Base-by-base conservation (phyloP, 1,140 invertebrate genomes). In the Gonioctena quinquepunctata region DNA sequence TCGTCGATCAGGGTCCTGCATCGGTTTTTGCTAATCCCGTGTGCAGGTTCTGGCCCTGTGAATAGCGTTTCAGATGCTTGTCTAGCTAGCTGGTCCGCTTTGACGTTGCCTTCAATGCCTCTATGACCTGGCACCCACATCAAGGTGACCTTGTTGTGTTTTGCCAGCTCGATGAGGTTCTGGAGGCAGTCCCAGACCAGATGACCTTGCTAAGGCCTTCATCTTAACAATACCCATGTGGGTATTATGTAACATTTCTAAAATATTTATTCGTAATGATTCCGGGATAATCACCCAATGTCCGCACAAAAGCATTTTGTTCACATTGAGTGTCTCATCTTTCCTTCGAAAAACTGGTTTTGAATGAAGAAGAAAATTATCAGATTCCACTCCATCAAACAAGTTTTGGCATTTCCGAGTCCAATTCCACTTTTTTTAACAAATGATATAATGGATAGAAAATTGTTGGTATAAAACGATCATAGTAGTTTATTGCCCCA, bases 211-310 rank as follows among this genome's bases (percentile, higher is more conserved):
- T n/a, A 23, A 33, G 6, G 25, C 7, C 16, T 48, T 67, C 77
- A 83, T 85, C 63, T 78, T 77, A 8, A 75, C 71, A 19, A 77
- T 66, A 8, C 70, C 71, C 50, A 77, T 66, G 68, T 86, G 84
- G 25, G 64, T 72, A 21, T 65, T 50, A 76, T 86, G 83, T 4
- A 86, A 61, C 49, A 71, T 69, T 11, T 63, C 22, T 23, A 77
- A 61, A 21, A 81, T 65, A 21, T 27, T 16, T 50, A 27, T 66
- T 71, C 71, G 42, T 22, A 77, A 72, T 23, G 33, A 68, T 50
- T 22, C 21, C 13, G 77, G 79, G 67, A 83, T 61, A 57, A 79
- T 69, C 2, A 79, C 60, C 60, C 78, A 23, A 63, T 77, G 70
- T 21, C 77, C 77, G 63, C 73, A 78, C 63, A 80, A 3, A n/a